phyloP scores from a whole-genome alignment of 2,113 vertebrate genomes.

The Empidonax alnorum region DNA sequence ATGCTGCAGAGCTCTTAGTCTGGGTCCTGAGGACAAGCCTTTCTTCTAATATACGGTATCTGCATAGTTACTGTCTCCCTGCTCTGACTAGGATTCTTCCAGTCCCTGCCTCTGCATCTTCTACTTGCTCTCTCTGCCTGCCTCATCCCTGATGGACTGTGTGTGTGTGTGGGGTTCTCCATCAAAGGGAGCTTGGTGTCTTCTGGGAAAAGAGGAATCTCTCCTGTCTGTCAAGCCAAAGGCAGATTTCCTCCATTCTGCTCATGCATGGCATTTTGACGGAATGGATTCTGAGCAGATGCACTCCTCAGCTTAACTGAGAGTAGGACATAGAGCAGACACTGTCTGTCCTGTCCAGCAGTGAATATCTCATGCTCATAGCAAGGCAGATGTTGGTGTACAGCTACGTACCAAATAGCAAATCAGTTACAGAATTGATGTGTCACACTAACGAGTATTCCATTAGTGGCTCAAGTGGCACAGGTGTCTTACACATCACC shows the following conservation, averaged over 20 bases:
- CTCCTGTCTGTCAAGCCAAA: not conserved
- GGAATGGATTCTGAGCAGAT: not conserved
- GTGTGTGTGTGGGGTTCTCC: not conserved
- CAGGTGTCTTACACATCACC: not conserved
- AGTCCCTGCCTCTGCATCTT: not conserved
- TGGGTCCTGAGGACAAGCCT: not conserved
- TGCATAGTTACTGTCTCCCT: not conserved
- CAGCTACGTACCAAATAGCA: not conserved
- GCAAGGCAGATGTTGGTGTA: not conserved
- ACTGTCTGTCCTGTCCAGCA: not conserved
- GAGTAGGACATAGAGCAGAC: not conserved
- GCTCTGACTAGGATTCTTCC: not conserved
- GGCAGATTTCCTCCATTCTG: not conserved
- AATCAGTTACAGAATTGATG: not conserved
- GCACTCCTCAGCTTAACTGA: not conserved
- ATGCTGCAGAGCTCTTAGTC: not conserved
- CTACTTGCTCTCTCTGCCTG: not conserved
- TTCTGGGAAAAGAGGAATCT: not conserved
- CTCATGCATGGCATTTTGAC: not conserved
- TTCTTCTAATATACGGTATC: not conserved
- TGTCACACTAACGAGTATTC: not conserved
- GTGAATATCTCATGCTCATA: not conserved
- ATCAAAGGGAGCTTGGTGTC: not conserved
- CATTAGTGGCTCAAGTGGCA: not conserved
- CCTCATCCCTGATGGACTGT: not conserved